Evolutionary conservation across 2,888 invertebrate genomes (phyloP), one percentile per base, ranked within the genome.

Genomic region (Drosophila buzzatii): DNA sequence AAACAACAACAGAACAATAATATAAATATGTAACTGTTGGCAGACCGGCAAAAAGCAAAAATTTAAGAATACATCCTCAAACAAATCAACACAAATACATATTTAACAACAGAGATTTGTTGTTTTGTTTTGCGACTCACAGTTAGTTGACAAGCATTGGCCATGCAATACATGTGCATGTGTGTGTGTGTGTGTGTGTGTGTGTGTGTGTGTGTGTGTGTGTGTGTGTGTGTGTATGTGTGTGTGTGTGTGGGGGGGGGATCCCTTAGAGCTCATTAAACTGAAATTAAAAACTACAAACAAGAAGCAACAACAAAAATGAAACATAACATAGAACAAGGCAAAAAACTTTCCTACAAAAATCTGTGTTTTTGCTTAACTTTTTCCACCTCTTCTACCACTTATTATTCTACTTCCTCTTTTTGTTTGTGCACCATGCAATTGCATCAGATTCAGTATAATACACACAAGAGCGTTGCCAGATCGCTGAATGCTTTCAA

Each of bases 21-120:
- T 37, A 70, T 45, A 61, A 63, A 59, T 67, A 72, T n/a, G 60
- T 63, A 73, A 80, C 70, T 70, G 77, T 83, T 83, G 47, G 60
- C 70, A 55, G 33, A 69, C 75, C 79, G 75, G 65, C 72, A 56
- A 59, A 55, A 35, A 52, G 33, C 0, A 8, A 1, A 8, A 18
- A n/a, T 27, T 27, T 27, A 31, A n/a, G 18, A 42, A 31, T 18
- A 52, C 16, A 37, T 23, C 58, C 23, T 23, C 27, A 37, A 45
- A 18, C 18, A 60, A 51, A 16, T 16, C 37, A 3, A 31, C 10
- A 49, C 61, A 64, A 72, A 76, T 60, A 64, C 67, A 76, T 60
- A 58, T 53, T 70, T 65, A 73, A 55, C 61, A 75, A 58, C 68
- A 58, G 56, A 67, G 63, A 31, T 63, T 47, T 44, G 12, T 37